These are phyloP conservation scores for Bembecia ichneumoniformis DNA, from an alignment of 2,888 invertebrate species.

Conservation along the genomic window DNA sequence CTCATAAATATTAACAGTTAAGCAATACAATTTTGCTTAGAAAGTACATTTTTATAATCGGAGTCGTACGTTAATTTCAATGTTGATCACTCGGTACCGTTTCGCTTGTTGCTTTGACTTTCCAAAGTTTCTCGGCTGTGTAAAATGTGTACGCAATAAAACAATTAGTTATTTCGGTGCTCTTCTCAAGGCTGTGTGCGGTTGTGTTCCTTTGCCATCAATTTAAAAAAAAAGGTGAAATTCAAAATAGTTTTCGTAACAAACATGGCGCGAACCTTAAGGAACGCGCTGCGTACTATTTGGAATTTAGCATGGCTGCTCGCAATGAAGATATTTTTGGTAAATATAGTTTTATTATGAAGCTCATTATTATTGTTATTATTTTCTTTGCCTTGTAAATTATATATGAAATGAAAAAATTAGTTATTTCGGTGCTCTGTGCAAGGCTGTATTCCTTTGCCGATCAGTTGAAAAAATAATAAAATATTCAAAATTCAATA, in stretches of 20 bases:
- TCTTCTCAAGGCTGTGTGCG: constrained; percentile 21
- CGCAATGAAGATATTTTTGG: constrained; percentile 58
- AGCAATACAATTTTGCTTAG: constrained; percentile 18
- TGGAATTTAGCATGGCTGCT: constrained; percentile 61
- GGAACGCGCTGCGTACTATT: constrained; percentile 37
- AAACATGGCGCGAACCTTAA: constrained; percentile 41
- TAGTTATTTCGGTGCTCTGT: constrained; percentile 30
- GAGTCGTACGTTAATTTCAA: constrained; percentile 19
- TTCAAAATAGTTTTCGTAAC: constrained; percentile 1
- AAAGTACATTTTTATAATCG: constrained; percentile 25
- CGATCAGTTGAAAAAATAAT: constrained; percentile 13
- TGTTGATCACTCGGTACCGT: constrained; percentile 43
- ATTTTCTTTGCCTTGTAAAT: constrained; percentile 40
- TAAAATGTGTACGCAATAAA: constrained; percentile 23
- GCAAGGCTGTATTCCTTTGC: constrained; percentile 11
- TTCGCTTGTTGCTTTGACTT: constrained; percentile 53
- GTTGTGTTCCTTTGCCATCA: constrained; percentile 6
- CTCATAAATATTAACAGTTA: not conserved
- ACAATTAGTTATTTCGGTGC: constrained; percentile 35
- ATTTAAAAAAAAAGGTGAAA: constrained; percentile 9
- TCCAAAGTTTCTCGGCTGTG: constrained; percentile 55
- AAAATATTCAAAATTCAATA: not conserved
- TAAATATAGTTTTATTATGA: constrained; percentile 20
- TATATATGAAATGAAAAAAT: constrained; percentile 26
- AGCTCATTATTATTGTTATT: constrained; percentile 51